These are phyloP conservation scores for Celastrina argiolus DNA, from an alignment of 2,888 invertebrate genomes.

Conservation along the genomic window DNA sequence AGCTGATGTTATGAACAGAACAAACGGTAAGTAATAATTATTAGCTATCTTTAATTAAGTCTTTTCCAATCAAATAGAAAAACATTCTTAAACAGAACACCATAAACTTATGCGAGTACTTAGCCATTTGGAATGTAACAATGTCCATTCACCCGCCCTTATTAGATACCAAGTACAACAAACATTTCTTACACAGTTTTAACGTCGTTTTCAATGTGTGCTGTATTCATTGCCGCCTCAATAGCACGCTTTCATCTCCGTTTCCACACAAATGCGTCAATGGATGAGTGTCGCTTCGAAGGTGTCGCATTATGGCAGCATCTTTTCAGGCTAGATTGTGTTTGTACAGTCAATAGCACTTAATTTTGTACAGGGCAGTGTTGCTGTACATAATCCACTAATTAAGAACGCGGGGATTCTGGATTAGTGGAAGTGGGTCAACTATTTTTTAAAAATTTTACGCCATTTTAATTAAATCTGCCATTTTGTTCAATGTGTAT, in stretches of 20 bases:
- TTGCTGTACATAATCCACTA: constrained; percentile 27
- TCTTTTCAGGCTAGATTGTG: constrained; percentile 40
- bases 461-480: not conserved
- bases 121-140: constrained; percentile 48
- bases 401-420: constrained; percentile 1
- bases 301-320: constrained; percentile 24
- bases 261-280: constrained; percentile 13
- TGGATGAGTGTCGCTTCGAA: constrained; percentile 19
- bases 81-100: too few species aligned
- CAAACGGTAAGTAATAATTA: too few species aligned
- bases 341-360: constrained; percentile 52
- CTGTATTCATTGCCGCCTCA: constrained; percentile 27
- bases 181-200: constrained; percentile 2
- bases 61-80: too few species aligned
- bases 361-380: constrained; percentile 48
- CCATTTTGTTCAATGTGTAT: not conserved
- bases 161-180: constrained; percentile 38
- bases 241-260: not conserved
- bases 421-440: not conserved
- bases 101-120: constrained; percentile 31
- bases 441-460: not conserved
- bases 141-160: constrained; percentile 45
- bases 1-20: too few species aligned
- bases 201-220: not conserved
- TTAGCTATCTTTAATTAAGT: too few species aligned